Percentiles rank a stretch among this genome's conserved stretches.
phyloP scores from a whole-genome alignment of 1,140 invertebrate species.

The Aphis gossypii region DNA sequence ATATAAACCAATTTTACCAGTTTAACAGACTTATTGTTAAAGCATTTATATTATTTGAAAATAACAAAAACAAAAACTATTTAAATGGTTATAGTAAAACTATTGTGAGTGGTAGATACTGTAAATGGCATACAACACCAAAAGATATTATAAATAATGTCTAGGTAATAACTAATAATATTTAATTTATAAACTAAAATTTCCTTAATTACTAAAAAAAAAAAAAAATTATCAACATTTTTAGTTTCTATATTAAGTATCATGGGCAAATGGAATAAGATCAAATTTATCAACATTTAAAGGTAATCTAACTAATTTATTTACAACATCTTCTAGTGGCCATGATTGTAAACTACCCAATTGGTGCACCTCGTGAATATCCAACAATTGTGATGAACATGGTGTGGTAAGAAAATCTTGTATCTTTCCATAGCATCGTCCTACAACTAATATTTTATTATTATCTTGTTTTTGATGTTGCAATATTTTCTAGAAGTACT shows the following conservation, averaged over 20 bases:
- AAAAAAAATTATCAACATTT: neutral
- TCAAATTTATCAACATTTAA: neutral
- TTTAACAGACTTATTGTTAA: neutral
- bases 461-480: neutral
- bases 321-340: neutral
- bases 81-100: neutral
- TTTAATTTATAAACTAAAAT: conserved; percentile 3
- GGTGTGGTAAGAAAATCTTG: neutral
- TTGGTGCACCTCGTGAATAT: neutral
- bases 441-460: neutral
- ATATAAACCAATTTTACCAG: neutral
- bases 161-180: neutral
- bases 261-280: conserved; percentile 25
- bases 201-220: neutral
- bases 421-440: neutral
- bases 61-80: neutral
- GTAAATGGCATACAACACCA: no score
- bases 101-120: no score
- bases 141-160: neutral
- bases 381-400: conserved; percentile 1
- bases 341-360: neutral
- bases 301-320: conserved; percentile 32
- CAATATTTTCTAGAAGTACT: conserved; percentile 5
- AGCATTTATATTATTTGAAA: neutral
- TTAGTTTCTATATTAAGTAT: neutral